These are phyloP conservation scores for Philhelius pedissequus DNA, from an alignment of 2,888 invertebrate genomes.

Conservation along the genomic window DNA sequence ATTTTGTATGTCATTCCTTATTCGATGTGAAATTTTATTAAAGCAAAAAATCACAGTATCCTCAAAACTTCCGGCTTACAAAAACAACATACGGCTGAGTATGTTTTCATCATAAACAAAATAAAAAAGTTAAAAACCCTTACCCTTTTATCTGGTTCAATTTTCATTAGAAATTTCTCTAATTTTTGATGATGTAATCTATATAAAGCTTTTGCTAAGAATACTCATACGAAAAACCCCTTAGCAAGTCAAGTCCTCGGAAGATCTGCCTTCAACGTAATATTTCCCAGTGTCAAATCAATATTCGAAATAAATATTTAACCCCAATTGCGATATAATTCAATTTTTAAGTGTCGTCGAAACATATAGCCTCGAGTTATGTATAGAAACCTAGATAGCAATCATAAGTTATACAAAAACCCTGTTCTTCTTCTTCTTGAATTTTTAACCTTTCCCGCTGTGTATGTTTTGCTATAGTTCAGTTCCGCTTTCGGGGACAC, in stretches of 20 bases:
- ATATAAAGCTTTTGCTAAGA: no score
- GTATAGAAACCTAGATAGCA: background rate
- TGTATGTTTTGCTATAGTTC: conserved; percentile 51
- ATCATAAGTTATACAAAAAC: background rate
- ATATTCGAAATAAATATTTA: conserved; percentile 18
- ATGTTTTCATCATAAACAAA: no score
- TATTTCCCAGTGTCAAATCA: background rate
- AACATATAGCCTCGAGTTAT: conserved; percentile 40
- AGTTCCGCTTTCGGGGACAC: conserved; percentile 55
- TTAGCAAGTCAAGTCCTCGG: background rate
- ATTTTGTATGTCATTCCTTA: no score
- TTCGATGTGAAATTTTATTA: no score
- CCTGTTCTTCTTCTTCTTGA: conserved; percentile 40
- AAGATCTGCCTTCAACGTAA: background rate
- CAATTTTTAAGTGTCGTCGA: conserved; percentile 48
- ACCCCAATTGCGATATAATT: conserved; percentile 38
- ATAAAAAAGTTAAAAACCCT: no score
- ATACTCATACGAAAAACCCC: no score
- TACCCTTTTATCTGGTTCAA: no score
- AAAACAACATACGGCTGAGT: no score
- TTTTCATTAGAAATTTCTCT: no score
- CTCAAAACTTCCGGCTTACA: no score
- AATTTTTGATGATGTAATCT: no score
- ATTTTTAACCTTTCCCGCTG: conserved; percentile 47
- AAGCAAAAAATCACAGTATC: no score